phyloP scores from a whole-genome alignment of 2,113 vertebrate species.

The Ochotona curzoniae region DNA sequence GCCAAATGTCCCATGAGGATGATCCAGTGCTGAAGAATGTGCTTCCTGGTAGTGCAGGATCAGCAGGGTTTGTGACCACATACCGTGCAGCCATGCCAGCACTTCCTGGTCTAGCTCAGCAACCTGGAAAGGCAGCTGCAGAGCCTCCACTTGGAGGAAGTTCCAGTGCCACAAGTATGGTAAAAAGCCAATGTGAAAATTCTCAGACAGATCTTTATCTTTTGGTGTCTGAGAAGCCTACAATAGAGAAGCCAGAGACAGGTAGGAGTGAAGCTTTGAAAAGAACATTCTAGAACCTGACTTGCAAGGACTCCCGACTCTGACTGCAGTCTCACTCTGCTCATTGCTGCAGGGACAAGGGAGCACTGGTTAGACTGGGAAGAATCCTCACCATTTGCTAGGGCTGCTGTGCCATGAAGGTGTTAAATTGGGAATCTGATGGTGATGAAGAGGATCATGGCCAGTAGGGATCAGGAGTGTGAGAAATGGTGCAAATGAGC shows the following conservation, averaged over 20 bases:
- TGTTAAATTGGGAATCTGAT: too few species aligned
- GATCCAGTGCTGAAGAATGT: too few species aligned
- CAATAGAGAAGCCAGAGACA: neutral
- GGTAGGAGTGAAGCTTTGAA: neutral
- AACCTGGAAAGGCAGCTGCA: too few species aligned
- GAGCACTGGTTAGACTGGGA: neutral
- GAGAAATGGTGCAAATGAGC: too few species aligned
- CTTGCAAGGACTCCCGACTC: neutral
- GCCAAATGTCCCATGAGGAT: too few species aligned
- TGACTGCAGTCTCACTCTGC: neutral
- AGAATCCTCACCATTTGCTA: neutral
- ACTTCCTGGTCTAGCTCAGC: too few species aligned
- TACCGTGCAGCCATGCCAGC: too few species aligned
- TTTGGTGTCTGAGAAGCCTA: neutral
- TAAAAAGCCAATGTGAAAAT: constrained; percentile 20
- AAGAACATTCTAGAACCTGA: neutral
- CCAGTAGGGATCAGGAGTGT: neutral
- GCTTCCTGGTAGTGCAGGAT: too few species aligned
- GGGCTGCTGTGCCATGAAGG: neutral
- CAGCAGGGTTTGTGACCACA: too few species aligned
- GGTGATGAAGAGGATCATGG: accelerated
- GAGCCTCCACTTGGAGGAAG: too few species aligned
- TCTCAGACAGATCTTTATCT: constrained; percentile 69
- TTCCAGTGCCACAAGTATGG: too few species aligned
- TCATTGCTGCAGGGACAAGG: neutral